Conservation (phyloP, 2,888 invertebrate species). For the Tenthredo scrophulariae region DNA sequence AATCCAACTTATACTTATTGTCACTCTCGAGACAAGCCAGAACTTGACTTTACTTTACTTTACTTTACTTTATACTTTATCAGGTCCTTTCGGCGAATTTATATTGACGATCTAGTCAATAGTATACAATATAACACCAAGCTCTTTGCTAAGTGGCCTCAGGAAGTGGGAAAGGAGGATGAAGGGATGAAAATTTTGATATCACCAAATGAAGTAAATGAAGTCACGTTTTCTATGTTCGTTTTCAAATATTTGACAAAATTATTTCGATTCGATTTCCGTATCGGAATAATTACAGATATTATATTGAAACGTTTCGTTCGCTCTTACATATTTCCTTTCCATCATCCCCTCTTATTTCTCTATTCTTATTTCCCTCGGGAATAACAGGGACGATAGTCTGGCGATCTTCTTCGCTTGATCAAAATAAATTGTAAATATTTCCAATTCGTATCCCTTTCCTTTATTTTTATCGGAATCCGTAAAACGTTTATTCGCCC, state of each 20-base stretch:
- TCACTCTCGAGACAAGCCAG: neutral
- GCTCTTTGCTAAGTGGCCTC: too few relatives aligned
- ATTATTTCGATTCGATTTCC: neutral
- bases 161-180: neutral
- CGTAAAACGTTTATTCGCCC: neutral
- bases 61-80: neutral
- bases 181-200: neutral
- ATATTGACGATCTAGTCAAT: neutral
- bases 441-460: neutral
- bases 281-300: neutral
- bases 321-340: neutral
- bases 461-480: neutral
- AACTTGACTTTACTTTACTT: neutral
- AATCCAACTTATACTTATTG: constrained; percentile 1
- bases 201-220: too few relatives aligned
- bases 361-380: constrained; percentile 1
- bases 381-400: neutral
- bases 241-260: neutral
- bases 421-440: constrained; percentile 17
- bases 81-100: neutral
- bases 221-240: too few relatives aligned
- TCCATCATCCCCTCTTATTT: neutral
- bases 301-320: neutral
- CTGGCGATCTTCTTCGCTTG: neutral
- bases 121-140: neutral